These are phyloP conservation scores for Caenorhabditis elegans DNA, from an alignment of 1,140 invertebrate species.

Conservation along the genomic window DNA sequence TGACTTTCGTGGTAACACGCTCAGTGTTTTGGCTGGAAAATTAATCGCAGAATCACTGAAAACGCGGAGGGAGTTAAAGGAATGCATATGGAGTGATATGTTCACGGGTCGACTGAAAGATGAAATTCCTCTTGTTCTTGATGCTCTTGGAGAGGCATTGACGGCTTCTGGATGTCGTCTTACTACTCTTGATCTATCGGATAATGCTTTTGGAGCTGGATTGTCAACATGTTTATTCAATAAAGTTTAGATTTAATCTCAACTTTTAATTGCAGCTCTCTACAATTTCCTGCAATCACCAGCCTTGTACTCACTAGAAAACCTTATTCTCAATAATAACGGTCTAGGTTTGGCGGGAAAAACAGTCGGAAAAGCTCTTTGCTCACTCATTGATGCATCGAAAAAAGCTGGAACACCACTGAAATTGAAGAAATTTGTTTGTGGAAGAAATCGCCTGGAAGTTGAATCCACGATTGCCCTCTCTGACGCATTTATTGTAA, in stretches of 20 bases:
- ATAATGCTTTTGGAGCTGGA: slow-evolving; percentile 93
- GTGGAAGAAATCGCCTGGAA: slow-evolving; percentile 89
- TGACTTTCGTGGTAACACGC: slow-evolving; percentile 57
- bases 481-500: slow-evolving; percentile 75
- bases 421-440: slow-evolving; percentile 81
- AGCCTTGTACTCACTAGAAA: slow-evolving; percentile 79
- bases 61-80: slow-evolving; percentile 45
- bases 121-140: slow-evolving; percentile 88
- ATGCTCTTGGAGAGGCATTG: slow-evolving; percentile 79
- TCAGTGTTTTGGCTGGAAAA: slow-evolving; percentile 54
- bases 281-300: slow-evolving; percentile 80
- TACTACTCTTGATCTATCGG: slow-evolving; percentile 86
- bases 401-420: slow-evolving; percentile 71
- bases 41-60: slow-evolving; percentile 56
- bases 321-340: slow-evolving; percentile 88
- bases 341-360: slow-evolving; percentile 87
- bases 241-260: too few species aligned
- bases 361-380: slow-evolving; percentile 73
- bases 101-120: slow-evolving; percentile 90
- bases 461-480: slow-evolving; percentile 85
- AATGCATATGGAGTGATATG: slow-evolving; percentile 82
- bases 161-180: slow-evolving; percentile 78
- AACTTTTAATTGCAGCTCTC: slow-evolving; percentile 74
- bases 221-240: too few species aligned
- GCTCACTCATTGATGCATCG: slow-evolving; percentile 70